A percentile compares a stretch with the other conserved stretches of the same genome.
Evolutionary conservation across 2,888 invertebrate genomes (phyloP).

Genomic region (Phragmatobia fuliginosa): DNA sequence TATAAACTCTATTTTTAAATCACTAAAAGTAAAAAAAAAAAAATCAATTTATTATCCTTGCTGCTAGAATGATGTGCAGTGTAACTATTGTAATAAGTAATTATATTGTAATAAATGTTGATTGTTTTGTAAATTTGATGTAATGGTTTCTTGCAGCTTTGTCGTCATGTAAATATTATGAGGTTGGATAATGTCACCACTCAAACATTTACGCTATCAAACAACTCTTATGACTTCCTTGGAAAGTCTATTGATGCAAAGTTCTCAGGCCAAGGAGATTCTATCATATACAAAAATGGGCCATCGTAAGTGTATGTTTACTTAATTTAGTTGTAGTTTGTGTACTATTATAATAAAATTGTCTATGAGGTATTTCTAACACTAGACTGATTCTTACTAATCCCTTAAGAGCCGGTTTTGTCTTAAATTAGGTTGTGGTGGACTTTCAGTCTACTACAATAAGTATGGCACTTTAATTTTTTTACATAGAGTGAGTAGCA

Average conservation of each 20-base stretch:
- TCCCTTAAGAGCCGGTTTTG: too few relatives aligned
- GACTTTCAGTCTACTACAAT: too few relatives aligned
- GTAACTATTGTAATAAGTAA: neutral
- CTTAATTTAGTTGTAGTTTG: neutral
- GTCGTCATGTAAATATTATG: constrained; percentile 63
- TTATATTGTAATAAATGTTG: neutral
- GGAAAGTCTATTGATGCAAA: constrained; percentile 60
- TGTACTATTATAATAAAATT: neutral
- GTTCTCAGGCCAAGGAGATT: constrained; percentile 66
- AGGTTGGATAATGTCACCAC: constrained; percentile 26
- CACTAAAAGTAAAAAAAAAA: neutral
- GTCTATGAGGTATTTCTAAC: neutral
- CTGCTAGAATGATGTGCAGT: too few relatives aligned
- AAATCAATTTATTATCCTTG: too few relatives aligned
- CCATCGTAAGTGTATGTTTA: constrained; percentile 72
- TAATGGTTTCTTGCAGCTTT: constrained; percentile 59
- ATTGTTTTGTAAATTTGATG: neutral
- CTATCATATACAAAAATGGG: constrained; percentile 67
- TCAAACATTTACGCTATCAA: constrained; percentile 50
- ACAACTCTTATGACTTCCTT: constrained; percentile 63
- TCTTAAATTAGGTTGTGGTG: too few relatives aligned
- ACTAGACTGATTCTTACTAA: too few relatives aligned
- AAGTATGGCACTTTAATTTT: too few relatives aligned
- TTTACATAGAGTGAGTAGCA: too few relatives aligned
- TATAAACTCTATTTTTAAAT: neutral